Percentiles rank a stretch among this genome's conserved stretches.
These are phyloP conservation scores for Tryphoninae sp. DNA, from an alignment of 2,888 invertebrate genomes.

Conservation along the genomic window DNA sequence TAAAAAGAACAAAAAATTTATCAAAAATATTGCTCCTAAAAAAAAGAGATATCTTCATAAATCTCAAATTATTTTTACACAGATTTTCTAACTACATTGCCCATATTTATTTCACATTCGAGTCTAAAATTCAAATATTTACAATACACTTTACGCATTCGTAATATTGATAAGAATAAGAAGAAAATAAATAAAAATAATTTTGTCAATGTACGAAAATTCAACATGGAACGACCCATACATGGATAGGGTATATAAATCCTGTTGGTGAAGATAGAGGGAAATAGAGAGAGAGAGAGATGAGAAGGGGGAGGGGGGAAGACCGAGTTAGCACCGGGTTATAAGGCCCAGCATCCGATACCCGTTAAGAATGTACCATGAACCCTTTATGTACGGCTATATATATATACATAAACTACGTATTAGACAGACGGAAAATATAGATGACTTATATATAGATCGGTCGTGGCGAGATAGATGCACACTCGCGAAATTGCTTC, in stretches of 20 bases:
- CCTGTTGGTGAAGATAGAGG: slow-evolving; percentile 8
- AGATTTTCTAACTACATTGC: too few relatives aligned
- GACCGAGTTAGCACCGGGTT: slow-evolving; percentile 39
- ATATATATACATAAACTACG: not conserved
- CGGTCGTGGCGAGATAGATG: slow-evolving; percentile 16
- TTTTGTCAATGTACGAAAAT: not conserved
- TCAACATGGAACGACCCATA: not conserved
- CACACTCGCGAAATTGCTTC: slow-evolving; percentile 44
- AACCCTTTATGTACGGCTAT: slow-evolving; percentile 13
- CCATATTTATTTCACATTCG: too few relatives aligned
- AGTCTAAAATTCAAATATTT: too few relatives aligned
- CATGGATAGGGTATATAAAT: not conserved
- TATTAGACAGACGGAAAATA: slow-evolving; percentile 23
- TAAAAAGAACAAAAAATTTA: not conserved
- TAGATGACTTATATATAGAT: slow-evolving; percentile 29
- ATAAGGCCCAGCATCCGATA: slow-evolving; percentile 52
- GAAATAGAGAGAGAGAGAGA: slow-evolving; percentile 3
- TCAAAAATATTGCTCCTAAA: not conserved
- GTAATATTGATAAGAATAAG: too few relatives aligned
- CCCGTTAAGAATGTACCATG: slow-evolving; percentile 47
- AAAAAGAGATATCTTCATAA: too few relatives aligned
- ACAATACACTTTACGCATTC: too few relatives aligned
- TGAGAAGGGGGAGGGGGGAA: too few relatives aligned
- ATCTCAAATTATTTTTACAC: not conserved
- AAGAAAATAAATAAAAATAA: too few relatives aligned